These are phyloP conservation scores for Aphaenogaster floridana DNA, from an alignment of 1,140 invertebrate genomes.

Conservation along the genomic window DNA sequence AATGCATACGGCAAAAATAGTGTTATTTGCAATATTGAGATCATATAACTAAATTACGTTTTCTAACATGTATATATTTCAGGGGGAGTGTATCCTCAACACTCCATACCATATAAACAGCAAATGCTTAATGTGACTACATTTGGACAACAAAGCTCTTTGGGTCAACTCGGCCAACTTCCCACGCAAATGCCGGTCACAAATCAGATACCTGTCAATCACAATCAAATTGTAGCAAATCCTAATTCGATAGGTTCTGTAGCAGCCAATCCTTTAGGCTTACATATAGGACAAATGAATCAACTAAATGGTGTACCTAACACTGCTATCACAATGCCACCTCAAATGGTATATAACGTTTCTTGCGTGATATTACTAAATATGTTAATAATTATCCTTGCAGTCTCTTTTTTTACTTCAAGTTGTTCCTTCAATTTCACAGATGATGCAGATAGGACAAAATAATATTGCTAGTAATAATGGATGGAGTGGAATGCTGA, in stretches of 20 bases:
- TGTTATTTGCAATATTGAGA: neutral
- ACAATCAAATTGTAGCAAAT: slow-evolving; percentile 81
- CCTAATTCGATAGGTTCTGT: slow-evolving; percentile 78
- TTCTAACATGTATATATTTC: slow-evolving; percentile 37
- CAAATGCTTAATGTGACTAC: slow-evolving; percentile 73
- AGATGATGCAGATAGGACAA: slow-evolving; percentile 84
- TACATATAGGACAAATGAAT: slow-evolving; percentile 74
- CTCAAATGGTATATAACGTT: slow-evolving; percentile 79
- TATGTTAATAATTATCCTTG: slow-evolving; percentile 11
- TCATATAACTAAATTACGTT: neutral
- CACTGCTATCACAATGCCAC: slow-evolving; percentile 79
- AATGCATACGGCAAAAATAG: slow-evolving; percentile 11
- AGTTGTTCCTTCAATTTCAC: slow-evolving; percentile 39
- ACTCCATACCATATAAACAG: slow-evolving; percentile 81
- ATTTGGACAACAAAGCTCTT: slow-evolving; percentile 78
- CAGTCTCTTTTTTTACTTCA: slow-evolving; percentile 3
- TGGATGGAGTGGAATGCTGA: slow-evolving; percentile 84
- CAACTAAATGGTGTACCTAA: slow-evolving; percentile 82
- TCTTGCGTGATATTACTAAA: neutral
- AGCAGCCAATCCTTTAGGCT: slow-evolving; percentile 74
- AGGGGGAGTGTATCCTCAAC: slow-evolving; percentile 83
- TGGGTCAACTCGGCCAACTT: slow-evolving; percentile 76
- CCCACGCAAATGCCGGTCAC: slow-evolving; percentile 76
- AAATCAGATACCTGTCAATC: slow-evolving; percentile 78
- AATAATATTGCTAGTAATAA: slow-evolving; percentile 80